Evolutionary conservation across 2,888 invertebrate species (phyloP).

Genomic region (Blastobasis lacticolella): DNA sequence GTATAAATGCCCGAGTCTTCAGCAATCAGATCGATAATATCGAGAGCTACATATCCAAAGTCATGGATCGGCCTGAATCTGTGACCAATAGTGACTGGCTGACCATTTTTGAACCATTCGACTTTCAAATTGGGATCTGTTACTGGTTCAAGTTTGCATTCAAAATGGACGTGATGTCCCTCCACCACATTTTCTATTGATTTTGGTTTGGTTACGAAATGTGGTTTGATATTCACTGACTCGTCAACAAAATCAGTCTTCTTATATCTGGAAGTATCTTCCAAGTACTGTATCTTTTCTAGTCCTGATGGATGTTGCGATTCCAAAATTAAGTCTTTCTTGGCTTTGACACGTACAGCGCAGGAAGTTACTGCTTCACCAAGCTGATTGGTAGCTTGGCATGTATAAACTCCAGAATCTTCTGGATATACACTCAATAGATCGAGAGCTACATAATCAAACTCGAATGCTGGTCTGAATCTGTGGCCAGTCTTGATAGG

Average conservation of each 20-base stretch:
- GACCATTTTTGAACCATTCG: constrained; percentile 97
- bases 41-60: constrained; percentile 98
- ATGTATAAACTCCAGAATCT: constrained; percentile 97
- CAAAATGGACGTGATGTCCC: constrained; percentile 96
- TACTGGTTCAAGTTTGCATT: constrained; percentile 97
- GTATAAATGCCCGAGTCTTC: constrained; percentile 97
- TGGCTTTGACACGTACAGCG: constrained; percentile 90
- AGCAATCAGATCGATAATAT: constrained; percentile 95
- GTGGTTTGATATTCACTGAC: constrained; percentile 86
- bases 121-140: constrained; percentile 97
- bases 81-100: constrained; percentile 94
- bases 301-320: constrained; percentile 93
- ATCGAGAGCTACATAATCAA: constrained; percentile 97
- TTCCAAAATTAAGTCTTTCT: constrained; percentile 90
- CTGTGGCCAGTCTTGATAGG: constrained; percentile 94
- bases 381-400: constrained; percentile 93
- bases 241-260: constrained; percentile 88
- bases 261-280: constrained; percentile 89
- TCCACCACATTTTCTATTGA: constrained; percentile 89
- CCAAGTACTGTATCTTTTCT: constrained; percentile 93
- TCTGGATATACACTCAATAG: constrained; percentile 97
- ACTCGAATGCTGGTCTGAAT: constrained; percentile 96
- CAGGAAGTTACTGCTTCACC: constrained; percentile 97
- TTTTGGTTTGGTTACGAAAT: constrained; percentile 90
- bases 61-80: constrained; percentile 97